Evolutionary conservation across 2,113 vertebrate species (phyloP).

Genomic region (Gopherus evgoodei): DNA sequence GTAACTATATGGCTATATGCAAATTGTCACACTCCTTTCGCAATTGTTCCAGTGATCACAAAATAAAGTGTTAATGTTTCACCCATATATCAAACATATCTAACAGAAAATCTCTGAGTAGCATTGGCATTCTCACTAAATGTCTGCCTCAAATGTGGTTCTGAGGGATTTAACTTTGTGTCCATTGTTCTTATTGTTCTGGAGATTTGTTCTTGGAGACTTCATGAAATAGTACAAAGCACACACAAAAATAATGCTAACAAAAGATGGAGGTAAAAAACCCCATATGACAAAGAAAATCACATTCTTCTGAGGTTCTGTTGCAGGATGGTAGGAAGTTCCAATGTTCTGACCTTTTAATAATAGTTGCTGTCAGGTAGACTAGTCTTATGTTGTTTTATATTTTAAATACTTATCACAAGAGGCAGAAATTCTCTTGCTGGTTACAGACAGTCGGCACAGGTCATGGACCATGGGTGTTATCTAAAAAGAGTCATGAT

Average conservation of each 20-base stretch:
- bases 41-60: neutral
- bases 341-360: neutral
- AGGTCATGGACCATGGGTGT: neutral
- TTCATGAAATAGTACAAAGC: neutral
- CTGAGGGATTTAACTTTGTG: neutral
- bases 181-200: neutral
- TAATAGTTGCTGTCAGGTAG: fast-evolving
- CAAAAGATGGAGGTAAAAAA: neutral
- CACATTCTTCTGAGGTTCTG: neutral
- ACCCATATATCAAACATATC: neutral
- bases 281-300: fast-evolving
- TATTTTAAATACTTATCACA: neutral
- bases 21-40: neutral
- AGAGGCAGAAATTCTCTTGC: fast-evolving
- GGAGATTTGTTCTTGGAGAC: neutral
- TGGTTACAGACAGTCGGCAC: neutral
- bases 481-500: neutral
- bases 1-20: neutral
- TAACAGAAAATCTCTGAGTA: neutral
- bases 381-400: neutral
- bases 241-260: neutral
- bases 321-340: neutral
- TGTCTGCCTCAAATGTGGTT: neutral
- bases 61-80: neutral
- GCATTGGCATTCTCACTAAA: neutral